These are phyloP conservation scores for Mesorhabditis spiculigera DNA, from an alignment of 2,888 invertebrate genomes.

Conservation along the genomic window DNA sequence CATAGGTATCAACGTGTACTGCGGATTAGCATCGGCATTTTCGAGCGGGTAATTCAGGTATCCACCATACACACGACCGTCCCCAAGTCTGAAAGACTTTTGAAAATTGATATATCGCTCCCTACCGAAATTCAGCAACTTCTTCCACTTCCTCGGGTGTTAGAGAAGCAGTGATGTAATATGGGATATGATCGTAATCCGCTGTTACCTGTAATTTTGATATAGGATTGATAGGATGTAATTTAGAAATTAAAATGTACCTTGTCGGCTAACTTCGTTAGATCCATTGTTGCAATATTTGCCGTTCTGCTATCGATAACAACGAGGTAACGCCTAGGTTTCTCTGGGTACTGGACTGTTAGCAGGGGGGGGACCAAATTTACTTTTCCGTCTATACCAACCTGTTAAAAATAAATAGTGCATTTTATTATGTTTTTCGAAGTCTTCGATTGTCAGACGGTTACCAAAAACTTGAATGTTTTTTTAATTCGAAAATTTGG, in stretches of 20 bases:
- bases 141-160: conserved; percentile 31
- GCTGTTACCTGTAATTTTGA: conserved; percentile 21
- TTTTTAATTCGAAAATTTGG: too few relatives aligned
- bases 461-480: too few relatives aligned
- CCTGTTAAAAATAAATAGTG: too few relatives aligned
- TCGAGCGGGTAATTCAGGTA: conserved; percentile 46
- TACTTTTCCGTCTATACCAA: too few relatives aligned
- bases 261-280: conserved; percentile 38
- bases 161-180: conserved; percentile 41
- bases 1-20: conserved; percentile 42
- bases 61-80: conserved; percentile 44
- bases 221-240: neutral
- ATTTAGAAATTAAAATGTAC: neutral
- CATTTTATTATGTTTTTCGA: too few relatives aligned
- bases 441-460: too few relatives aligned
- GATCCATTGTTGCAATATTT: conserved; percentile 36
- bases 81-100: conserved; percentile 36
- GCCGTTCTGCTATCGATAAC: conserved; percentile 39
- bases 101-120: conserved; percentile 1
- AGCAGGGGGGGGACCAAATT: too few relatives aligned
- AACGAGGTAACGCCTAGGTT: conserved; percentile 33
- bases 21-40: conserved; percentile 26
- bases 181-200: conserved; percentile 41
- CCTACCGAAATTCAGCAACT: conserved; percentile 30
- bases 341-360: too few relatives aligned